Base-by-base conservation (phyloP, 2,113 vertebrate species). In the Pelecanus crispus region DNA sequence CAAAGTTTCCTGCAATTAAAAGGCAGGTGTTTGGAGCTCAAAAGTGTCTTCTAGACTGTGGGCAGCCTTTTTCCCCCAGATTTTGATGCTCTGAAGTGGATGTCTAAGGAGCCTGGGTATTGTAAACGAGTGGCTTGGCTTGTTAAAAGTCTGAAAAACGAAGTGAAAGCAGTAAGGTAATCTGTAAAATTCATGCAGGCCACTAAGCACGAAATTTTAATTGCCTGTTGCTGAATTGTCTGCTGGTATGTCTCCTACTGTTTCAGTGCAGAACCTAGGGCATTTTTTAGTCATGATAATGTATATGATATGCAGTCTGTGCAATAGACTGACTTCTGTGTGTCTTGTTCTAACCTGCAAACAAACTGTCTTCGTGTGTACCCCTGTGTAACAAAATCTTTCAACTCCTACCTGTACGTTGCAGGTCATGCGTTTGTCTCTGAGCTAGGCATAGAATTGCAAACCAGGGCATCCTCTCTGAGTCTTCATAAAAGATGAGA, bases 361-460 rank as follows among this genome's bases (percentile, higher is more conserved):
- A 61, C 34, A 50, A 63, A 7, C 4, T 4, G 53, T 49, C 75
- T 86, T 58, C 0, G 0, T 6, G 9, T 49, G 6, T 71, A 59
- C 29, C 24, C 17, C 18, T 84, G 10, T 4, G 8, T 73, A 45
- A 62, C 21, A 45, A 66, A 84, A 40, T 28, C 36, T 71, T 62
- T n/a, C 21, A 42, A 21, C 16, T 86, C 31, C 28, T 31, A 14
- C 56, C n/a, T 79, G 5, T 77, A 13, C 31, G 3, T 36, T 75
- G 44, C 52, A 61, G 52, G 68, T 72, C 34, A 17, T 0, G 0
- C 2, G 0, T 49, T 65, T 0, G 0, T 71, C 29, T 72, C 38
- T 18, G 32, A 53, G 61, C 15, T 68, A 40, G 65, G 31, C n/a
- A 13, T 7, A n/a, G 62, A 20, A 20, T 13, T 81, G 50, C 86